Percentiles rank a stretch among this genome's conserved stretches.
These are phyloP conservation scores for Malurus leucopterus DNA, from an alignment of 2,797 vertebrate species.

Conservation along the genomic window DNA sequence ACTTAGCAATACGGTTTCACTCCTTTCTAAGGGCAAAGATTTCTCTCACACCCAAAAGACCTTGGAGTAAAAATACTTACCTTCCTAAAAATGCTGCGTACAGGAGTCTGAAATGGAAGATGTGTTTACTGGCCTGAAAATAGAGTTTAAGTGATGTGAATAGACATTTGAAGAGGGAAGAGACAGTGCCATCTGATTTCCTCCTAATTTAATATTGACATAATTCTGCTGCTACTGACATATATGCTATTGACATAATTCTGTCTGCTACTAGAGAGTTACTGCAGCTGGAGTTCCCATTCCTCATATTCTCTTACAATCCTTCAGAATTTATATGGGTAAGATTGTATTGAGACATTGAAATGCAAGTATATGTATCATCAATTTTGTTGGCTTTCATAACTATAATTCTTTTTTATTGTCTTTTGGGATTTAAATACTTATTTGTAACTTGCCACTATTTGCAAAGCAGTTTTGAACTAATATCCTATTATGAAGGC, in stretches of 20 bases:
- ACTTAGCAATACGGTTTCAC: neutral
- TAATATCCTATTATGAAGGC: neutral
- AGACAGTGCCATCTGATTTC: neutral
- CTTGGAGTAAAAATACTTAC: accelerated
- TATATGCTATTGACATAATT: neutral
- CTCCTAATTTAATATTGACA: neutral
- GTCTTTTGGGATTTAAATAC: neutral
- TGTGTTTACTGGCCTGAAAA: neutral
- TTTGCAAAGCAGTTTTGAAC: neutral
- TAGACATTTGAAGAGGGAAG: neutral
- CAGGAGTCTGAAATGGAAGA: neutral
- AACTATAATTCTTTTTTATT: neutral
- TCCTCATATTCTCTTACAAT: neutral
- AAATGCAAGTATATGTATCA: neutral
- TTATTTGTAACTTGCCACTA: neutral
- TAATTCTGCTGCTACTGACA: neutral
- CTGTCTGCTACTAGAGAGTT: neutral
- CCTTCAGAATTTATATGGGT: neutral
- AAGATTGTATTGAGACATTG: neutral
- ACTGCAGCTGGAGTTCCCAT: neutral
- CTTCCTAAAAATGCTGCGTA: neutral
- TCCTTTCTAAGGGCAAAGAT: neutral
- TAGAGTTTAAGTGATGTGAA: neutral
- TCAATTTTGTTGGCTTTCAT: neutral
- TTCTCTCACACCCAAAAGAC: neutral